A percentile compares a stretch with the other conserved stretches of the same genome.
phyloP scores from a whole-genome alignment of 1,140 invertebrate species.

The Trichomalopsis sarcophagae region DNA sequence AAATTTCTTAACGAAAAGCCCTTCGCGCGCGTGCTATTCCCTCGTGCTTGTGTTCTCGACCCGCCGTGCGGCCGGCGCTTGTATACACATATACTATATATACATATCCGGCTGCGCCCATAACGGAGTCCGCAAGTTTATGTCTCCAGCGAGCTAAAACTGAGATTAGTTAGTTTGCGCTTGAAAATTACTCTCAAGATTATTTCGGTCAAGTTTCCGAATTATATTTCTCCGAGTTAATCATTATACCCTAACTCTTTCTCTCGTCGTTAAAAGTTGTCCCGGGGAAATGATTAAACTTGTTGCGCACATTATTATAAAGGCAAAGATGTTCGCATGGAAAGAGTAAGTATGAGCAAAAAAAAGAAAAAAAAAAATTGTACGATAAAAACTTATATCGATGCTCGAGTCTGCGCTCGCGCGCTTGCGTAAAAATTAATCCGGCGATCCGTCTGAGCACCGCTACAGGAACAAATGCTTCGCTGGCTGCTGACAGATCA shows the following conservation, averaged over 20 bases:
- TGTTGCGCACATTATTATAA: neutral
- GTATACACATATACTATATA: neutral
- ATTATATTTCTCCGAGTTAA: conserved; percentile 28
- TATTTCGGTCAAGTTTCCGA: conserved; percentile 28
- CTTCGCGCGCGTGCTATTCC: neutral
- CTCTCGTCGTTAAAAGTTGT: too few relatives aligned
- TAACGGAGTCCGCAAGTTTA: conserved; percentile 16
- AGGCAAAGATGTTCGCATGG: too few relatives aligned
- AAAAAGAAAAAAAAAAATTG: too few relatives aligned
- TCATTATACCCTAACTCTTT: neutral
- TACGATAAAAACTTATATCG: too few relatives aligned
- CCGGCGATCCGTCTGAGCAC: too few relatives aligned
- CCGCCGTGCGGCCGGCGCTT: neutral
- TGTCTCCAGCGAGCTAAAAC: conserved; percentile 18
- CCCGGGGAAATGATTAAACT: conserved; percentile 19
- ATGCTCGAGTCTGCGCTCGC: too few relatives aligned
- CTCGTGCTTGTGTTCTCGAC: neutral
- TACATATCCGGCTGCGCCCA: neutral
- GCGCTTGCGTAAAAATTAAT: too few relatives aligned
- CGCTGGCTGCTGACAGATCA: neutral
- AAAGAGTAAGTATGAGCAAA: too few relatives aligned
- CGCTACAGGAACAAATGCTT: neutral
- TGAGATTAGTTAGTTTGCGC: conserved; percentile 37
- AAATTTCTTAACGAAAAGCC: conserved; percentile 17
- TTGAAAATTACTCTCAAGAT: conserved; percentile 37